Percentiles rank a stretch among this genome's conserved stretches.
phyloP scores from a whole-genome alignment of 1,140 invertebrate species.

The Drosophila virilis region DNA sequence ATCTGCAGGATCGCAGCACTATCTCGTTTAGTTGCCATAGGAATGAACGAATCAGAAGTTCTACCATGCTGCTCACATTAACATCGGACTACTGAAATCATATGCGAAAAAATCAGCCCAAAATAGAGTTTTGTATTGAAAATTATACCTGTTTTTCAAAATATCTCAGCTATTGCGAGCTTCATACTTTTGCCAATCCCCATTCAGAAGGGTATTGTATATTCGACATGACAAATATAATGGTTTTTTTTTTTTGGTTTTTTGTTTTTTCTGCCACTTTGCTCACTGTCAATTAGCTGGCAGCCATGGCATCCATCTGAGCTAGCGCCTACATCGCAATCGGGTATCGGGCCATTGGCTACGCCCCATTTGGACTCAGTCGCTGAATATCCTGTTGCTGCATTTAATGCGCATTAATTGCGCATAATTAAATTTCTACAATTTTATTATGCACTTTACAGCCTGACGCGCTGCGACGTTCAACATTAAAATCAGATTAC shows the following conservation, averaged over 20 bases:
- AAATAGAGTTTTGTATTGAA: too few relatives aligned
- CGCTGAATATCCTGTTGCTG: constrained; percentile 52
- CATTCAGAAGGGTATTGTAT: too few relatives aligned
- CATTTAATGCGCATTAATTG: constrained; percentile 76
- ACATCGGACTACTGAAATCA: too few relatives aligned
- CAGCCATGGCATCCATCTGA: constrained; percentile 46
- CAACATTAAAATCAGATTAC: constrained; percentile 73
- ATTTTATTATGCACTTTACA: constrained; percentile 76
- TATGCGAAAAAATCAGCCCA: too few relatives aligned
- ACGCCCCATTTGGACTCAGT: constrained; percentile 1
- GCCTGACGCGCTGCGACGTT: constrained; percentile 39
- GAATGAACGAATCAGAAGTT: too few relatives aligned
- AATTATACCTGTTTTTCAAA: too few relatives aligned
- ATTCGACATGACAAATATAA: too few relatives aligned
- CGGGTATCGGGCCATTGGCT: background rate
- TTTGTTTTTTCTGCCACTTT: constrained; percentile 5
- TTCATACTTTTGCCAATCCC: too few relatives aligned
- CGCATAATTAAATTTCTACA: constrained; percentile 78
- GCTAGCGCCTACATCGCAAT: background rate
- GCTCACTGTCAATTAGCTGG: constrained; percentile 59
- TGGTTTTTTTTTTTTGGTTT: background rate
- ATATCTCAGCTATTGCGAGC: too few relatives aligned
- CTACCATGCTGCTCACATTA: too few relatives aligned
- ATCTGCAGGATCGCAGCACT: too few relatives aligned
- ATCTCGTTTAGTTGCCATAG: too few relatives aligned